Conservation (phyloP, 2,888 invertebrate genomes). For the Harpalus rubripes region DNA sequence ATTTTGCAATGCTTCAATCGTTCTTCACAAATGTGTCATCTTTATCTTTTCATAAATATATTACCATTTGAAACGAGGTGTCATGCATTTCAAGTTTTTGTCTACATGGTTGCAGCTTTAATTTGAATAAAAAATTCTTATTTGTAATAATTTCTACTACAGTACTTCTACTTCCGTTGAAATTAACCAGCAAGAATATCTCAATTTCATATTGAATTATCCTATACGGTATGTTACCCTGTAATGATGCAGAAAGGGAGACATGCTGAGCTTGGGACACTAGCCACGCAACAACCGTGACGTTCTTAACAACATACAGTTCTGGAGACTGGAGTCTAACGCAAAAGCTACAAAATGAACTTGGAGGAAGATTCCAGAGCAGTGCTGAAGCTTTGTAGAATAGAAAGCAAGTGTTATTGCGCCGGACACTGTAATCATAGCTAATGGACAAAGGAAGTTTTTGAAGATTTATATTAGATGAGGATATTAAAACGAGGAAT, state of each 20-base stretch:
- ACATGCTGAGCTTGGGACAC: slow-evolving; percentile 32
- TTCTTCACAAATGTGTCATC: too few relatives aligned
- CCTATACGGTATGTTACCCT: slow-evolving; percentile 23
- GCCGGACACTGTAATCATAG: background rate
- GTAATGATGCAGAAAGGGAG: slow-evolving; percentile 53
- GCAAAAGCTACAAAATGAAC: background rate
- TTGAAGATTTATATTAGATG: background rate
- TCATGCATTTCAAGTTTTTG: too few relatives aligned
- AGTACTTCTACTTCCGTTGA: background rate
- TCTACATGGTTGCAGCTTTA: background rate
- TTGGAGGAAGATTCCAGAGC: background rate
- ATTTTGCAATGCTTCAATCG: too few relatives aligned
- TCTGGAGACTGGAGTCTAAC: background rate
- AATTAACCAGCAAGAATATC: background rate
- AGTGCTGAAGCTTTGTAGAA: background rate
- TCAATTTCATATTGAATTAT: background rate
- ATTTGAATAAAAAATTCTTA: background rate
- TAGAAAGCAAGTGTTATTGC: slow-evolving; percentile 9
- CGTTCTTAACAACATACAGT: slow-evolving; percentile 23
- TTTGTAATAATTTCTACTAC: background rate
- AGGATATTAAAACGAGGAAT: background rate
- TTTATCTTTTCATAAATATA: too few relatives aligned
- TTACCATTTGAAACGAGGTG: too few relatives aligned
- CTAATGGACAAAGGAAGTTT: background rate
- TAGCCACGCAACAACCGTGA: slow-evolving; percentile 43